Conservation (phyloP, 2,113 vertebrate genomes). For the Cranoglanis bouderius region DNA sequence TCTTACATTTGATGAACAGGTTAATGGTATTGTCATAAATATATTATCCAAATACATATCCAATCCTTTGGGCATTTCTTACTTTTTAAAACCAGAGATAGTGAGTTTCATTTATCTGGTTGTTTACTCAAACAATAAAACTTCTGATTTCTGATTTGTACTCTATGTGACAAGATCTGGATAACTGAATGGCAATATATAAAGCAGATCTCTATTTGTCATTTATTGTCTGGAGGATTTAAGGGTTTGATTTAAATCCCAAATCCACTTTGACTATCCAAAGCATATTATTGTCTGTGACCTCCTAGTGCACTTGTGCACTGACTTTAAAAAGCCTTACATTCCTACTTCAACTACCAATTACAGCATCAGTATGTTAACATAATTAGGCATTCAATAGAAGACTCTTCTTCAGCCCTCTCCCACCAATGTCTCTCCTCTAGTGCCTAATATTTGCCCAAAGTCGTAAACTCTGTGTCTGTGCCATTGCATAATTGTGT, state of each 20-base stretch:
- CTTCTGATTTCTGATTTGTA: not conserved
- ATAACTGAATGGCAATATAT: not conserved
- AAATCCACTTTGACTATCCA: not conserved
- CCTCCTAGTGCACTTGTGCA: not conserved
- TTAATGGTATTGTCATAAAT: not conserved
- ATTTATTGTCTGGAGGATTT: not conserved
- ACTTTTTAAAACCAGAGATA: not conserved
- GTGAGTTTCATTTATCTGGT: not conserved
- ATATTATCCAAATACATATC: too few species aligned
- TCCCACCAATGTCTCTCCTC: not conserved
- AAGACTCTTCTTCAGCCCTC: constrained; percentile 15
- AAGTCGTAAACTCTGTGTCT: constrained; percentile 43
- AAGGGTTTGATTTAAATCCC: not conserved
- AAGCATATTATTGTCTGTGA: not conserved
- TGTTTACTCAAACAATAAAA: not conserved
- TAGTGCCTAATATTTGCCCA: not conserved
- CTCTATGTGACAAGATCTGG: not conserved
- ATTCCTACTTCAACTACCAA: not conserved
- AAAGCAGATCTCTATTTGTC: not conserved
- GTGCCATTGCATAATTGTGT: constrained; percentile 67
- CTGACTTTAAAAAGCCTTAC: not conserved
- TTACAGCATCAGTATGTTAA: not conserved
- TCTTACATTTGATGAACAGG: not conserved
- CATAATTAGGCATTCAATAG: constrained; percentile 33
- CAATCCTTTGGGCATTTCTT: not conserved